Evolutionary conservation across 2,797 vertebrate genomes (phyloP).

Genomic region (Pyrocephalus nanus): DNA sequence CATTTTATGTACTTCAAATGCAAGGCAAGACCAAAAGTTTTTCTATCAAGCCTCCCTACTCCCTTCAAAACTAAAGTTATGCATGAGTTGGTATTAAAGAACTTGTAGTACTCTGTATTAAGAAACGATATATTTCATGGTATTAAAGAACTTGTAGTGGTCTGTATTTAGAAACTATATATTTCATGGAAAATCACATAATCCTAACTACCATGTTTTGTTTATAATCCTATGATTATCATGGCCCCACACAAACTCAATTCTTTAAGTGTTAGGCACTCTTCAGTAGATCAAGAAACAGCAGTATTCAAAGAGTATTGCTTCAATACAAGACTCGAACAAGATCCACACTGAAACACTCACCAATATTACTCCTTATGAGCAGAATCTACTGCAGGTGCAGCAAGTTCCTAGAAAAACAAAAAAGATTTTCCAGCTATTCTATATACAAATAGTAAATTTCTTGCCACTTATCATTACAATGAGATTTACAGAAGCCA

Average conservation of each 20-base stretch:
- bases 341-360: slow-evolving; percentile 12
- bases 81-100: not conserved
- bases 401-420: slow-evolving; percentile 84
- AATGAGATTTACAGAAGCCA: not conserved
- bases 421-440: not conserved
- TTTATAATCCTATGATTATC: not conserved
- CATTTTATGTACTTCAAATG: not conserved
- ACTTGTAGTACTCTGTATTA: not conserved
- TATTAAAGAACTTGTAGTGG: not conserved
- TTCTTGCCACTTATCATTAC: not conserved
- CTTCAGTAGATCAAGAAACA: not conserved
- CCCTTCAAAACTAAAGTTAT: not conserved
- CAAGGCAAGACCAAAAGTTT: not conserved
- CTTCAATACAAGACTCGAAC: not conserved
- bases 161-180: not conserved
- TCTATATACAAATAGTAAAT: not conserved
- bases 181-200: not conserved
- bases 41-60: not conserved
- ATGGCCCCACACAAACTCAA: not conserved
- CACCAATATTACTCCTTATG: slow-evolving; percentile 93
- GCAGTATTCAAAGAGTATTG: too few species aligned
- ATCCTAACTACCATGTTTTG: not conserved
- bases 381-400: slow-evolving; percentile 84
- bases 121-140: not conserved
- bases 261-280: not conserved